Conservation (phyloP, 2,797 vertebrate genomes). For the Myioborus miniatus region DNA sequence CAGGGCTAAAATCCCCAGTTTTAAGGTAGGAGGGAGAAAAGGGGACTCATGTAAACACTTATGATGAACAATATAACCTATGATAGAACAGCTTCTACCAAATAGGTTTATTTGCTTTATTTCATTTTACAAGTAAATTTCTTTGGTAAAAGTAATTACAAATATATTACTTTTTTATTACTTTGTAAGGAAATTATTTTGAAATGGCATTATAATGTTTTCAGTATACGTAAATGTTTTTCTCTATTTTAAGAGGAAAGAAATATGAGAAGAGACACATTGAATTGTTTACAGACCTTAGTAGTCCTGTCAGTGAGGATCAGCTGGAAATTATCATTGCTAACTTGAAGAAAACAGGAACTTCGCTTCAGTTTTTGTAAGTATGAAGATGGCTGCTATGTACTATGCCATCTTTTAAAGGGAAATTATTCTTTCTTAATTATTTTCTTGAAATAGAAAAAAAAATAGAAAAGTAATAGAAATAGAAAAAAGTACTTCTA, state of each 20-base stretch:
- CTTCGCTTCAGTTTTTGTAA: conserved; percentile 96
- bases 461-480: too few relatives aligned
- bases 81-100: background rate
- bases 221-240: background rate
- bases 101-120: background rate
- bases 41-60: background rate
- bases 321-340: conserved; percentile 86
- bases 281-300: conserved; percentile 89
- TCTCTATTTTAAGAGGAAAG: conserved; percentile 82
- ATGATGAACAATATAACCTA: background rate
- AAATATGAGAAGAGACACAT: conserved; percentile 87
- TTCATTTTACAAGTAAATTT: background rate
- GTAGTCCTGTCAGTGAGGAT: conserved; percentile 82
- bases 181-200: background rate
- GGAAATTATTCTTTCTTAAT: background rate
- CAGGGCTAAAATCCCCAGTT: background rate
- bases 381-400: conserved; percentile 28
- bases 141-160: background rate
- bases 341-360: conserved; percentile 85
- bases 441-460: background rate
- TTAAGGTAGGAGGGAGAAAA: background rate
- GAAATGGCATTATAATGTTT: background rate
- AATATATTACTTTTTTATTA: background rate
- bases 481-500: background rate
- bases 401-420: background rate